Conservation (phyloP, 2,113 vertebrate species). For the Conger conger region DNA sequence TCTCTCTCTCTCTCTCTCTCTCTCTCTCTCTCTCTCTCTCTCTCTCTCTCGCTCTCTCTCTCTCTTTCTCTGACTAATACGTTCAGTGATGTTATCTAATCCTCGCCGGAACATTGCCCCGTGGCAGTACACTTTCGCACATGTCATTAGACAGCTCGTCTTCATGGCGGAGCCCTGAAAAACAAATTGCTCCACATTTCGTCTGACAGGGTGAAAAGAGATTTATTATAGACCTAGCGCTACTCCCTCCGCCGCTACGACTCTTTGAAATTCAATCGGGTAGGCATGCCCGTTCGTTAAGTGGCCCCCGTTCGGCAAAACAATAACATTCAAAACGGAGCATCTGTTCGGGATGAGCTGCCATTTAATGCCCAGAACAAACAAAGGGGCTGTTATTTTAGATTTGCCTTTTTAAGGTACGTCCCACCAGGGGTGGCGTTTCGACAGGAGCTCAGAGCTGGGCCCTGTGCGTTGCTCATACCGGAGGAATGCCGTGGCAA, state of each 20-base stretch:
- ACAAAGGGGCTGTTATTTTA: slow-evolving; percentile 12
- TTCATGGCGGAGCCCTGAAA: neutral
- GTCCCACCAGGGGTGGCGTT: neutral
- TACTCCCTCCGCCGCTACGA: neutral
- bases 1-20: neutral
- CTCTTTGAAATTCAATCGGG: neutral
- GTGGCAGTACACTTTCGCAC: slow-evolving; percentile 19
- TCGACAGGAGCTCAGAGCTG: slow-evolving; percentile 8
- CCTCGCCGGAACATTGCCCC: neutral
- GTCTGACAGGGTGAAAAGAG: slow-evolving; percentile 38
- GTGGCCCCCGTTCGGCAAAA: neutral
- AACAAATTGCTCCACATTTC: slow-evolving; percentile 41
- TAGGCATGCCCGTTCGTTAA: neutral
- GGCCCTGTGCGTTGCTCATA: slow-evolving; percentile 13
- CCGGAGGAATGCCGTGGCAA: slow-evolving; percentile 30
- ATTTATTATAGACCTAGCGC: slow-evolving; percentile 17
- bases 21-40: neutral
- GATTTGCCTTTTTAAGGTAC: slow-evolving; percentile 14
- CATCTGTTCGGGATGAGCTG: neutral
- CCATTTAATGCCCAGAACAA: neutral
- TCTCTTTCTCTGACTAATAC: slow-evolving; percentile 1
- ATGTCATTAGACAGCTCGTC: slow-evolving; percentile 29
- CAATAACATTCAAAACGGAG: neutral
- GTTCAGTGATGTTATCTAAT: neutral
- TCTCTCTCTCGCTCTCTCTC: neutral